phyloP scores from a whole-genome alignment of 2,888 invertebrate species.

The Andrena trimmerana region DNA sequence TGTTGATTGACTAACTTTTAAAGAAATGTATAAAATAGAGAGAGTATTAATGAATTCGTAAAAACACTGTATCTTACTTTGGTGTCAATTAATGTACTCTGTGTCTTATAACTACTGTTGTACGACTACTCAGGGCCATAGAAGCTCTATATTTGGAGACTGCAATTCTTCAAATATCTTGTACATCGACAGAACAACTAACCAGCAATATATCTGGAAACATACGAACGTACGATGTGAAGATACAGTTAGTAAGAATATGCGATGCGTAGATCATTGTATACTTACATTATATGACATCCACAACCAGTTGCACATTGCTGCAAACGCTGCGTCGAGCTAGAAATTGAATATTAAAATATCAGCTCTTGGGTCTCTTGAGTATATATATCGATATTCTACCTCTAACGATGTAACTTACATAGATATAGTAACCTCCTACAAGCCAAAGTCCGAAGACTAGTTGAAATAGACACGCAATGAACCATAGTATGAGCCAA shows the following conservation, averaged over 20 bases:
- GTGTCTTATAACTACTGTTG: slow-evolving; percentile 21
- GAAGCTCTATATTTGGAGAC: slow-evolving; percentile 94
- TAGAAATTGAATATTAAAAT: slow-evolving; percentile 84
- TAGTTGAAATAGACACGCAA: slow-evolving; percentile 91
- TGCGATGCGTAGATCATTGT: not conserved
- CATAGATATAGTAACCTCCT: slow-evolving; percentile 96
- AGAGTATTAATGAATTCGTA: slow-evolving; percentile 11
- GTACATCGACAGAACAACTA: slow-evolving; percentile 94
- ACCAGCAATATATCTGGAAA: slow-evolving; percentile 94
- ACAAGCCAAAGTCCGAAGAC: slow-evolving; percentile 94
- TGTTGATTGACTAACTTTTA: not conserved
- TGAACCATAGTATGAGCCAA: slow-evolving; percentile 90
- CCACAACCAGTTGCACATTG: slow-evolving; percentile 92
- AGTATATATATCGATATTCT: not conserved
- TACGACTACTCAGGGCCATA: slow-evolving; percentile 87
- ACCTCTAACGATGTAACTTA: slow-evolving; percentile 86
- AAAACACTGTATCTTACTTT: slow-evolving; percentile 65
- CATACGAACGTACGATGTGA: slow-evolving; percentile 48
- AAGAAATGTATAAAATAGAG: slow-evolving; percentile 30
- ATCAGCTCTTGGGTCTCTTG: not conserved
- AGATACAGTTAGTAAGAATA: not conserved
- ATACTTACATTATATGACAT: slow-evolving; percentile 93
- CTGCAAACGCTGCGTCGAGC: slow-evolving; percentile 92
- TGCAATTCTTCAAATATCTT: slow-evolving; percentile 92
- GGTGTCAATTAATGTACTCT: slow-evolving; percentile 65